A percentile compares a stretch with the other conserved stretches of the same genome.
Evolutionary conservation across 2,888 invertebrate genomes (phyloP).

Genomic region (Cataglyphis livida): DNA sequence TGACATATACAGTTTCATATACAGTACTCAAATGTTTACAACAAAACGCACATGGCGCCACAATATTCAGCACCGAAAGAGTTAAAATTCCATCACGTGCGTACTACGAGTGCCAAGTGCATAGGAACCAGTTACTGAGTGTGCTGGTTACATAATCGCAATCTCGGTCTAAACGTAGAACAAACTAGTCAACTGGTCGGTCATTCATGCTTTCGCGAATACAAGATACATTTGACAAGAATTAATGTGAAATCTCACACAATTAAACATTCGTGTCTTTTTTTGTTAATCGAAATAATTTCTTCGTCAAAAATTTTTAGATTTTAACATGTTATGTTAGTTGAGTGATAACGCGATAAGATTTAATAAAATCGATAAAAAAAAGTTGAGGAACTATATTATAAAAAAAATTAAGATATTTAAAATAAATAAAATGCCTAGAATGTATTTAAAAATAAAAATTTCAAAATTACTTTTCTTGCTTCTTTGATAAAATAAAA

Average conservation of each 20-base stretch:
- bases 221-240: neutral
- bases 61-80: neutral
- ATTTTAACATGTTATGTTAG: neutral
- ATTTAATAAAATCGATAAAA: neutral
- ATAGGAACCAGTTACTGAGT: constrained; percentile 23
- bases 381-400: neutral
- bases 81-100: constrained; percentile 20
- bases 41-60: neutral
- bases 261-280: constrained; percentile 45
- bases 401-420: neutral
- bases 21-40: neutral
- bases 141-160: constrained; percentile 38
- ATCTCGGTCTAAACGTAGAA: constrained; percentile 56
- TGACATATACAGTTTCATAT: neutral
- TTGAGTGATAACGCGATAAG: neutral
- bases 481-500: neutral
- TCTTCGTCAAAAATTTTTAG: constrained; percentile 39
- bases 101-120: constrained; percentile 14
- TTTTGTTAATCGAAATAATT: constrained; percentile 43
- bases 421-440: neutral
- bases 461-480: neutral
- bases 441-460: neutral
- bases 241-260: constrained; percentile 11
- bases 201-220: constrained; percentile 58
- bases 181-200: constrained; percentile 62